Evolutionary conservation across 1,140 invertebrate genomes (phyloP).

Genomic region (Drosophila tropicalis): DNA sequence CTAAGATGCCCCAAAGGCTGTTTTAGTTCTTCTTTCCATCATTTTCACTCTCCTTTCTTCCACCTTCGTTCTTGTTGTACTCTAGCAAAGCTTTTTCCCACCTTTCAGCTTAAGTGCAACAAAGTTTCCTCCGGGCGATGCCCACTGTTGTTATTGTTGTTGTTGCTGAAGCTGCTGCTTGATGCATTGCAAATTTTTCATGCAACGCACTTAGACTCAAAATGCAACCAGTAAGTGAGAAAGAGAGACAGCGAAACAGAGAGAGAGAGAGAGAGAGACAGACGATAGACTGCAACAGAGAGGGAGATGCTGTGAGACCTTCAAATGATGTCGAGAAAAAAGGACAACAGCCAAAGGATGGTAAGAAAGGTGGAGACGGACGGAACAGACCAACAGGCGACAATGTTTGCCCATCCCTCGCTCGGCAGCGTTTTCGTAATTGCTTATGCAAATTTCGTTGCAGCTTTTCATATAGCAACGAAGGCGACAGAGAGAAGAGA

Average conservation of each 20-base stretch:
- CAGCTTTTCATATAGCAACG: slow-evolving; percentile 40
- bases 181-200: slow-evolving; percentile 52
- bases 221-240: slow-evolving; percentile 2
- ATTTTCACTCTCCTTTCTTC: neutral
- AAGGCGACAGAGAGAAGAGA: neutral
- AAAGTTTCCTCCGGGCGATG: slow-evolving; percentile 36
- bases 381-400: slow-evolving; percentile 13
- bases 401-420: slow-evolving; percentile 22
- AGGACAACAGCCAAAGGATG: slow-evolving; percentile 6
- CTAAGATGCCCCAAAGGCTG: slow-evolving; percentile 11
- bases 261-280: neutral
- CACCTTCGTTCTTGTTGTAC: neutral
- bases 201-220: slow-evolving; percentile 45
- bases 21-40: slow-evolving; percentile 1
- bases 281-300: neutral
- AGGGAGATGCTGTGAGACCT: neutral
- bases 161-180: slow-evolving; percentile 12
- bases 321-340: slow-evolving; percentile 7
- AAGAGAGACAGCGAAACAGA: neutral
- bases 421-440: slow-evolving; percentile 59
- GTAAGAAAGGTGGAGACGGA: neutral
- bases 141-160: slow-evolving; percentile 12
- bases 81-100: slow-evolving; percentile 2
- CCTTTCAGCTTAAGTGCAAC: slow-evolving; percentile 38
- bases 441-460: slow-evolving; percentile 71